Percentiles rank a stretch among this genome's conserved stretches.
Conservation (phyloP, 2,113 vertebrate genomes). For the Dinomys branickii region DNA sequence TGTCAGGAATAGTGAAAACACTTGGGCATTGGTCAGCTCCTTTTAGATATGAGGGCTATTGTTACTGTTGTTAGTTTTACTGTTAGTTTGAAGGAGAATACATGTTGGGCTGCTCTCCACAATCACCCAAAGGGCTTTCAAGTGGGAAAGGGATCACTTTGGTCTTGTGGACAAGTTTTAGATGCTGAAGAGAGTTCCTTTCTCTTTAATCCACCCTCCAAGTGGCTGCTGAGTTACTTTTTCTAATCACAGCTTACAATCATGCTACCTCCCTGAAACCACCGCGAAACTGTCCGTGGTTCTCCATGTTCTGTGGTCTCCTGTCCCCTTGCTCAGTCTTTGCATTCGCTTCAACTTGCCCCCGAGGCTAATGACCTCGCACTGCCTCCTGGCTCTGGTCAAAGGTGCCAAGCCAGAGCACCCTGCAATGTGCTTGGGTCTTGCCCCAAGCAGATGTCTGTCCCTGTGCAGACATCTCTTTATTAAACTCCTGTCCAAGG, state of each 20-base stretch:
- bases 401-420: not conserved
- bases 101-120: not conserved
- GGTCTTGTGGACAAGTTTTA: not conserved
- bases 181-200: not conserved
- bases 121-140: not conserved
- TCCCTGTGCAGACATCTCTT: not conserved
- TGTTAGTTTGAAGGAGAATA: not conserved
- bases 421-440: not conserved
- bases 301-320: rapidly evolving
- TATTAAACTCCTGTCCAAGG: not conserved
- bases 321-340: not conserved
- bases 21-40: not conserved
- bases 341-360: not conserved
- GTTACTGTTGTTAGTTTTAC: not conserved
- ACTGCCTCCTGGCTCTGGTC: not conserved
- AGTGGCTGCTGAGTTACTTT: not conserved
- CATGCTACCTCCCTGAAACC: not conserved
- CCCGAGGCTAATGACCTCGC: not conserved
- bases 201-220: not conserved
- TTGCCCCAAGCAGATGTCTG: not conserved
- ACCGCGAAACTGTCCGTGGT: not conserved
- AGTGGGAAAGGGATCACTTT: not conserved
- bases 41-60: not conserved
- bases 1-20: not conserved
- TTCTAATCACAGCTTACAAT: not conserved